Evolutionary conservation across 2,113 vertebrate genomes (phyloP).

Genomic region (Prunella fulvescens): DNA sequence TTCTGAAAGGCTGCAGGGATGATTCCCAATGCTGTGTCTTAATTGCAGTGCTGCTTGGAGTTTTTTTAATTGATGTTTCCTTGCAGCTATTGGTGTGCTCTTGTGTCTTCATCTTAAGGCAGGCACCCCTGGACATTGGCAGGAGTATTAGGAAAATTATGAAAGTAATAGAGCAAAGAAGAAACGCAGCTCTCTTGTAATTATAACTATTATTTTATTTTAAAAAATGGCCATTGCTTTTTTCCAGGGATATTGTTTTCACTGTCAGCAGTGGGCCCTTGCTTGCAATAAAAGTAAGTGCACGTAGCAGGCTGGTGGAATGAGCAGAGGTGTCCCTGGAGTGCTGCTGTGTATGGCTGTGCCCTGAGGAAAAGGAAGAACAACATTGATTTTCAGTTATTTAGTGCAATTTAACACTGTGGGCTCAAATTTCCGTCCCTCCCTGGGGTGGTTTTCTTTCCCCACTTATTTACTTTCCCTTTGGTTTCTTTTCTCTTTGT

Average conservation of each 20-base stretch:
- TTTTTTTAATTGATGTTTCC: neutral
- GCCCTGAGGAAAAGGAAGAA: constrained; percentile 23
- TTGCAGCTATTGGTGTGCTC: neutral
- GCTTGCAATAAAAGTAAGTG: neutral
- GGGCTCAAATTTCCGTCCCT: constrained; percentile 6
- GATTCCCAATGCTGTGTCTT: neutral
- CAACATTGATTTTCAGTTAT: constrained; percentile 50
- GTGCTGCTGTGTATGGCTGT: neutral
- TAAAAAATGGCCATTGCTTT: neutral
- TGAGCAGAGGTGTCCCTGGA: neutral
- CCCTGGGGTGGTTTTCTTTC: neutral
- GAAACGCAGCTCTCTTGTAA: neutral
- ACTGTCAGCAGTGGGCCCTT: neutral
- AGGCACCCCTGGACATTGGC: neutral
- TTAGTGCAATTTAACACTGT: constrained; percentile 19
- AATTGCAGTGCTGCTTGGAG: neutral
- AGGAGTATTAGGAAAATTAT: neutral
- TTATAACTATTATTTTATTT: neutral
- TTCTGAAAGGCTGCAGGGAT: neutral
- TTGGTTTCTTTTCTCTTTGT: neutral
- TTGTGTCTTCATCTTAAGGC: neutral
- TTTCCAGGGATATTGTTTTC: neutral
- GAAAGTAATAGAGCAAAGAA: neutral
- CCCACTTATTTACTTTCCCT: neutral
- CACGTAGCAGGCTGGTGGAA: neutral